These are phyloP conservation scores for Struthidea cinerea DNA, from an alignment of 2,113 vertebrate genomes.

Conservation along the genomic window DNA sequence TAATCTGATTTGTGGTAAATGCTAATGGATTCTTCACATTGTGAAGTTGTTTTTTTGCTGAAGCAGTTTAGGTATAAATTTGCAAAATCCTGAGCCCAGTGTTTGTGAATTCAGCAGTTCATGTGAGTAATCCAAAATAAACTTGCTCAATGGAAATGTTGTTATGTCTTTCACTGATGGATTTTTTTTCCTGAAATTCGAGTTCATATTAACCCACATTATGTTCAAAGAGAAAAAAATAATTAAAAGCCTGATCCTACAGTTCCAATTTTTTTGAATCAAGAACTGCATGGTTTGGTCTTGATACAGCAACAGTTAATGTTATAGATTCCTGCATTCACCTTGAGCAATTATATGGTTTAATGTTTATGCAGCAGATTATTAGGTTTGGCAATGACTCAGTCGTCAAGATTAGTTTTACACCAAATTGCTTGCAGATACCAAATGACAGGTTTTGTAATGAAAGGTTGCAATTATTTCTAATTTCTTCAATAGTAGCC, in stretches of 20 bases:
- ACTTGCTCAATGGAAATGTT: background rate
- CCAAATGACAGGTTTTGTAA: constrained; percentile 41
- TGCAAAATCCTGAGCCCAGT: background rate
- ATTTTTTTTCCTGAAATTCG: background rate
- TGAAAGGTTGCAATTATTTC: constrained; percentile 58
- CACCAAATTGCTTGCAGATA: constrained; percentile 37
- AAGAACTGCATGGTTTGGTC: background rate
- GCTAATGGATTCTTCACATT: background rate
- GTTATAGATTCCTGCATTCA: constrained; percentile 3
- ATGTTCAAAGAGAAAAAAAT: background rate
- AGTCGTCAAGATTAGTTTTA: constrained; percentile 26
- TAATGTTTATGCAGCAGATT: constrained; percentile 29
- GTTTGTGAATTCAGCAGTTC: background rate
- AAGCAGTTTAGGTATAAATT: background rate
- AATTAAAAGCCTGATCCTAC: background rate
- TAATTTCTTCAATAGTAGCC: constrained; percentile 37
- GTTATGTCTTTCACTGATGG: background rate
- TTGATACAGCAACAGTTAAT: background rate
- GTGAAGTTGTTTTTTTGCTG: background rate
- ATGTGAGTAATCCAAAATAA: background rate
- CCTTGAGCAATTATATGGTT: constrained; percentile 25
- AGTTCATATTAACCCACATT: background rate
- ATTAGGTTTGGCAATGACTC: constrained; percentile 39
- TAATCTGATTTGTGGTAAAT: background rate
- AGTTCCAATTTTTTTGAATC: background rate